Conservation (phyloP, 2,888 invertebrate species). For the Physocephala rufipes region DNA sequence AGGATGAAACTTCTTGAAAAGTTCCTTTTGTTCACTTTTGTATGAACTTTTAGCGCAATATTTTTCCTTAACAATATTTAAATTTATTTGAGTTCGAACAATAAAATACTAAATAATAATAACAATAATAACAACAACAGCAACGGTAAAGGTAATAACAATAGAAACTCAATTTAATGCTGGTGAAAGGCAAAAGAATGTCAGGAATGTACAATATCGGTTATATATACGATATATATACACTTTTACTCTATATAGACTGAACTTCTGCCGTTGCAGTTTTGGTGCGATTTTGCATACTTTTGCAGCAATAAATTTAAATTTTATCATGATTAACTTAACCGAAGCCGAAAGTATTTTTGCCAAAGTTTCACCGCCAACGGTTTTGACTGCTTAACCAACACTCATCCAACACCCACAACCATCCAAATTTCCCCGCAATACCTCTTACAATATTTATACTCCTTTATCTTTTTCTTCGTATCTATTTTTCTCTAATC, state of each 20-base stretch:
- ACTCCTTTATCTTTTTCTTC: too few relatives aligned
- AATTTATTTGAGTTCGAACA: constrained; percentile 28
- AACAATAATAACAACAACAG: constrained; percentile 2
- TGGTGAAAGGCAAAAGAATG: background rate
- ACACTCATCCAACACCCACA: too few relatives aligned
- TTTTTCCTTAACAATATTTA: constrained; percentile 33
- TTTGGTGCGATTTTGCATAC: constrained; percentile 13
- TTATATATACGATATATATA: too few relatives aligned
- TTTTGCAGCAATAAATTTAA: constrained; percentile 45
- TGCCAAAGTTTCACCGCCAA: background rate
- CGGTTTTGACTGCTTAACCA: too few relatives aligned
- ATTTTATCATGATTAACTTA: constrained; percentile 49
- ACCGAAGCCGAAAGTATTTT: constrained; percentile 35
- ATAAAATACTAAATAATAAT: constrained; percentile 20
- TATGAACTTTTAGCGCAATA: constrained; percentile 28
- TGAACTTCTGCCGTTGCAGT: background rate
- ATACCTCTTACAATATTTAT: too few relatives aligned
- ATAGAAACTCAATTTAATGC: constrained; percentile 10
- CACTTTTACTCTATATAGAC: background rate
- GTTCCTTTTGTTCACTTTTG: constrained; percentile 16
- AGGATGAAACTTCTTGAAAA: constrained; percentile 3
- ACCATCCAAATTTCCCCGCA: too few relatives aligned
- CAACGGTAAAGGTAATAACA: background rate
- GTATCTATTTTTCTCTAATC: too few relatives aligned
- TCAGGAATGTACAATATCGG: background rate